These are phyloP conservation scores for Serinus canaria DNA, from an alignment of 2,113 vertebrate species.

Conservation along the genomic window DNA sequence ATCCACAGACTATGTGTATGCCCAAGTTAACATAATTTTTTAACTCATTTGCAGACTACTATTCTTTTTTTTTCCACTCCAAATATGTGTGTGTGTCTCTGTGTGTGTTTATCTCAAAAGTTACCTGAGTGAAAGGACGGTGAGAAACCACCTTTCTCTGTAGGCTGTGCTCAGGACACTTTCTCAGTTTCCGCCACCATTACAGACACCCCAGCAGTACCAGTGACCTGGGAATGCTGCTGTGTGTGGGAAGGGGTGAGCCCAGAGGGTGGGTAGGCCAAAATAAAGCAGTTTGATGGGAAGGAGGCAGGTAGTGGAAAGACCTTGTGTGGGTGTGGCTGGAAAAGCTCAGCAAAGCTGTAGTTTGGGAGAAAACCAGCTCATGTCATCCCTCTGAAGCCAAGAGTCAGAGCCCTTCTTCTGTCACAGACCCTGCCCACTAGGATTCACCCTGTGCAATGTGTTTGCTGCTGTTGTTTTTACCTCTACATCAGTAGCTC, in stretches of 20 bases:
- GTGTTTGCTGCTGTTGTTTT: neutral
- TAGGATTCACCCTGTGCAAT: rapidly evolving
- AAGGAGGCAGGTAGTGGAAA: neutral
- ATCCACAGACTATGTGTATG: neutral
- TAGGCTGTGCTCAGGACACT: neutral
- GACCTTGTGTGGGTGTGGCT: neutral
- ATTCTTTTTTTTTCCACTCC: neutral
- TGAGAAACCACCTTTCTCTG: neutral
- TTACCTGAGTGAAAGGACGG: neutral
- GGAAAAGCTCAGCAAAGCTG: neutral
- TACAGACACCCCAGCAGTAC: neutral
- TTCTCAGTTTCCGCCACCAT: neutral
- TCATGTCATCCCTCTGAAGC: neutral
- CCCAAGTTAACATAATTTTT: neutral
- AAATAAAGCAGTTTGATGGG: neutral
- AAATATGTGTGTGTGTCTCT: neutral
- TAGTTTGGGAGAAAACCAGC: neutral
- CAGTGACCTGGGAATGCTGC: neutral
- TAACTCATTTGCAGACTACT: neutral
- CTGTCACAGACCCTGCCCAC: neutral
- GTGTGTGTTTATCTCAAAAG: neutral
- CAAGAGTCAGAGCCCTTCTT: neutral
- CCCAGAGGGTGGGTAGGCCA: neutral
- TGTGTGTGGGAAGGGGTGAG: rapidly evolving
- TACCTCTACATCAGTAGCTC: neutral